Base-by-base conservation (phyloP, 1,140 invertebrate genomes). In the Zaprionus gabonicus region DNA sequence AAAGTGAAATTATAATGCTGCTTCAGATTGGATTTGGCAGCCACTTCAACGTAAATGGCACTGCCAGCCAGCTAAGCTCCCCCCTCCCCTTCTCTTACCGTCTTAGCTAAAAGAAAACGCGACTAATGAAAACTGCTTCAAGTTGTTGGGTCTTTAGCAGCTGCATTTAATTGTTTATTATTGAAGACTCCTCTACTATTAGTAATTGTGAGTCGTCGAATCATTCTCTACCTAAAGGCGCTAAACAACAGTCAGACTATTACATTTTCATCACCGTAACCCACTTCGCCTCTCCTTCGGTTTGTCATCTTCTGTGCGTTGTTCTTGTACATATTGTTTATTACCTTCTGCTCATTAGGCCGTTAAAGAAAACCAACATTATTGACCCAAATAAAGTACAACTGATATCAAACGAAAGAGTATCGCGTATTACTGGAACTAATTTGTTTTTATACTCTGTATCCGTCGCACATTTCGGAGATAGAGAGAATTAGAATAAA, bases 1-100 rank as follows among this genome's bases (percentile, higher is more conserved):
- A 87, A 87, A 87, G 85, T 88, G 85, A 90, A 88, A 90, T 90
- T 84, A 88, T 90, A 74, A 83, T 75, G 78, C 72, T 25, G 72
- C 71, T 73, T 80, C 65, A 58, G 56, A 63, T 73, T 84, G 63
- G 65, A 78, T 79, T 81, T 79, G 64, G 38, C 58, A 51, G 65
- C 49, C 58, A 81, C 84, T 73, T 78, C 71, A 74, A 64, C 68
- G 71, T 27, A 41, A 70, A 70, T 86, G 82, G 58, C 51, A 63
- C 38, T 36, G 17, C 3, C 27, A 10, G 17, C 6, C 20, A 12
- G 3, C 56, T n/a, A 12, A 34, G 31, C 31, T 36, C n/a, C 7
- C 27, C 13, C 23, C 36, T 27, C 31, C 28, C n/a, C n/a, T 20
- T 7, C 25, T 34, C 23, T 25, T 20, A 2, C 5, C 36, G 12